Percentiles rank a stretch among this genome's conserved stretches.
These are phyloP conservation scores for Diadegma fenestrale DNA, from an alignment of 2,888 invertebrate genomes.

Conservation along the genomic window DNA sequence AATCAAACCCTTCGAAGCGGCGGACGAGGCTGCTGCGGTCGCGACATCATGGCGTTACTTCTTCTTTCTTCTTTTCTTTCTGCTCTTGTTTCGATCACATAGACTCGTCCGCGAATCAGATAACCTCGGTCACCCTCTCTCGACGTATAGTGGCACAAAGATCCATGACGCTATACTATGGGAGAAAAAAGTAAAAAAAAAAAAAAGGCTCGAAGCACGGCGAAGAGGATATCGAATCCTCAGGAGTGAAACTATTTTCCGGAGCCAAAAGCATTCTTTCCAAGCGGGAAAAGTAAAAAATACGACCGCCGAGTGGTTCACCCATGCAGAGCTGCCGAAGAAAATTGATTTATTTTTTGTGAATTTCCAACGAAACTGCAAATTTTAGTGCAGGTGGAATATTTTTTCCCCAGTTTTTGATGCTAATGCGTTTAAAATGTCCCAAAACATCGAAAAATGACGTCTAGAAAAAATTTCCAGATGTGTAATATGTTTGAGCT, in stretches of 20 bases:
- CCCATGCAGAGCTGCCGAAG: no score
- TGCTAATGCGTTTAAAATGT: no score
- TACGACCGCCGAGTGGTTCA: no score
- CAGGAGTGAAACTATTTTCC: background rate
- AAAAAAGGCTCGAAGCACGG: background rate
- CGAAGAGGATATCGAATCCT: background rate
- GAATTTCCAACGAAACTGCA: no score
- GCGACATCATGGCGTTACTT: constrained; percentile 30
- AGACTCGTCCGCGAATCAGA: constrained; percentile 60
- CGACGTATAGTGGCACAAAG: background rate
- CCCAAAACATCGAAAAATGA: no score
- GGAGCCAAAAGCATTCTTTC: background rate
- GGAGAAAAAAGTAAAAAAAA: background rate
- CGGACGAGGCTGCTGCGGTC: constrained; percentile 10
- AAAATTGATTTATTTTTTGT: no score
- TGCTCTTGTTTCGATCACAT: background rate
- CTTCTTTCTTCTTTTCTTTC: background rate
- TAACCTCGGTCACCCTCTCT: constrained; percentile 38
- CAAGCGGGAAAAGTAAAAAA: no score
- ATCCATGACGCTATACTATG: background rate
- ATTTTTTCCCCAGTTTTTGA: no score
- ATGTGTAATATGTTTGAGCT: no score
- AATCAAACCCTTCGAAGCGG: constrained; percentile 57
- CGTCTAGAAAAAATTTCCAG: no score
- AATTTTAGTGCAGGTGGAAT: no score